Conservation (phyloP, 2,797 vertebrate genomes). For the Neoniphon sammara region DNA sequence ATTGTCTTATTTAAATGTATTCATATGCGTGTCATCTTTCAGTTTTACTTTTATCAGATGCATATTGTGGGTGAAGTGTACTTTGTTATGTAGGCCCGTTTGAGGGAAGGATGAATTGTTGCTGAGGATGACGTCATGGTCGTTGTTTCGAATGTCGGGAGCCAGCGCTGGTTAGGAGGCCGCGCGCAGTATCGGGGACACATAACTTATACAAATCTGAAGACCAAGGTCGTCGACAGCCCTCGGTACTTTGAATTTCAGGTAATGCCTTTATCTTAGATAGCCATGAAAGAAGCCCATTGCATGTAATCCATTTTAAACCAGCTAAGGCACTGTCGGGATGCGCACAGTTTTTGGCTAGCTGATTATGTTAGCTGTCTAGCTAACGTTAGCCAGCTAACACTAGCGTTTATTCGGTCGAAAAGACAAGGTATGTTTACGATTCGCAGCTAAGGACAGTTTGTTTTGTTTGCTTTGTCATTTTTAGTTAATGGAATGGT, state of each 20-base stretch:
- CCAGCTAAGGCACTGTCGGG: constrained; percentile 38
- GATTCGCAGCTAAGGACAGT: constrained; percentile 19
- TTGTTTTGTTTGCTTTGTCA: background rate
- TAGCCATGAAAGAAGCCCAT: background rate
- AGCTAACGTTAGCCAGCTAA: constrained; percentile 73
- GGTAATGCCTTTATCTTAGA: constrained; percentile 65
- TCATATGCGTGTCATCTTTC: background rate
- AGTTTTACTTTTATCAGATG: background rate
- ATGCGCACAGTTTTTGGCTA: constrained; percentile 55
- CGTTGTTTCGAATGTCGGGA: constrained; percentile 82
- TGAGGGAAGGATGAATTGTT: constrained; percentile 62
- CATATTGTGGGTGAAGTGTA: constrained; percentile 8
- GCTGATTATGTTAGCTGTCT: constrained; percentile 61
- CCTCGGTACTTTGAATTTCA: constrained; percentile 61
- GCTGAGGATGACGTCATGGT: constrained; percentile 80
- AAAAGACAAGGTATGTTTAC: constrained; percentile 39
- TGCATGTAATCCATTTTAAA: constrained; percentile 21
- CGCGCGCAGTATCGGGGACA: constrained; percentile 72
- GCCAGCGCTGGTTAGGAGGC: constrained; percentile 79
- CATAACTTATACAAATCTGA: constrained; percentile 67
- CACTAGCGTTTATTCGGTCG: constrained; percentile 66
- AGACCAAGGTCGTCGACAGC: constrained; percentile 76
- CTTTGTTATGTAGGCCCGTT: constrained; percentile 51
- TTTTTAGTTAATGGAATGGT: background rate
- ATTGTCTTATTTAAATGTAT: background rate